Percentiles rank a stretch among this genome's conserved stretches.
Evolutionary conservation across 2,113 vertebrate species (phyloP).

Genomic region (Lamprologus callipterus): DNA sequence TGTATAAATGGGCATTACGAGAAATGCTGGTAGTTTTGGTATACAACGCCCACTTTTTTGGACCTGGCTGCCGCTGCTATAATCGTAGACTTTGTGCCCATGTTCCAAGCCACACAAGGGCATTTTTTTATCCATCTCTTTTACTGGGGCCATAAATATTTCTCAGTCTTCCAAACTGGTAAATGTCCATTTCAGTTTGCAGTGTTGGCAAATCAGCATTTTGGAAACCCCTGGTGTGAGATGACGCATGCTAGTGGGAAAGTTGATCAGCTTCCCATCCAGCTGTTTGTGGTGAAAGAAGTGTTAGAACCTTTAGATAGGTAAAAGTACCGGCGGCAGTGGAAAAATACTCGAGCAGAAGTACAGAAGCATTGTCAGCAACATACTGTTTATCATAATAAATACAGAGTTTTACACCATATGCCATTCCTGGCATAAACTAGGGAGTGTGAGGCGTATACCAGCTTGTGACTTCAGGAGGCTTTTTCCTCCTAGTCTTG

Average conservation of each 20-base stretch:
- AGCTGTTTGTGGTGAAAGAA: not conserved
- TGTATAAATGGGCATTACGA: constrained; percentile 40
- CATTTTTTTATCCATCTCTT: constrained; percentile 3
- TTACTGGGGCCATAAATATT: constrained; percentile 58
- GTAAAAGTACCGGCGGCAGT: not conserved
- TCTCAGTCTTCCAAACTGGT: constrained; percentile 19
- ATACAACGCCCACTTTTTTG: not conserved
- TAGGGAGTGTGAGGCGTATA: not conserved
- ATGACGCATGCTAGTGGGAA: constrained; percentile 8
- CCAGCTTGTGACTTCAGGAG: not conserved
- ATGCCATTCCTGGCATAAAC: not conserved
- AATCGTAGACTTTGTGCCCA: constrained; percentile 48
- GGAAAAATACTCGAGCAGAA: not conserved
- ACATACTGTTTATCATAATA: not conserved
- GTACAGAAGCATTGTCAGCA: not conserved
- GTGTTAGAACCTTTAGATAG: not conserved
- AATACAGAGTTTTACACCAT: not conserved
- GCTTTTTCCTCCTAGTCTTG: not conserved
- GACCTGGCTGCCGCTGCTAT: constrained; percentile 8
- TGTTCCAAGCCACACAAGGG: constrained; percentile 32
- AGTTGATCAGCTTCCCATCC: not conserved
- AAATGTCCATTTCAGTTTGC: constrained; percentile 41
- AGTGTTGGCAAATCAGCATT: not conserved
- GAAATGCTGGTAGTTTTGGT: constrained; percentile 33
- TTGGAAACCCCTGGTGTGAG: constrained; percentile 12